Evolutionary conservation across 2,888 invertebrate species (phyloP), one percentile per base, ranked within the genome.

Genomic region (Dendrolimus pini): DNA sequence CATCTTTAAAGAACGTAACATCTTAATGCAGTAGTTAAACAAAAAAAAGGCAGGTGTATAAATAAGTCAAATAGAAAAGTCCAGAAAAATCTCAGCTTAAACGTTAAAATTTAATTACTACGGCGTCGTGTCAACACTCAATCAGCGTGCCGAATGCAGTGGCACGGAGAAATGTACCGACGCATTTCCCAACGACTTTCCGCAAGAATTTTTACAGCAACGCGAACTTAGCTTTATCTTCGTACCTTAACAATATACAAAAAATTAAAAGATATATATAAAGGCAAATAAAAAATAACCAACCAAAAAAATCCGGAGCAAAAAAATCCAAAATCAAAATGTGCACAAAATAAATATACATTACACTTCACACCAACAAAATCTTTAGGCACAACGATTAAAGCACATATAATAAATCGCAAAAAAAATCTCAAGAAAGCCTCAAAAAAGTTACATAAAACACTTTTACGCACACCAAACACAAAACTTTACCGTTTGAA

Each of bases 401-500:
- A 67, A 73, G 83, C 83, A 85, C 87, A 84, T 68, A 78, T 30
- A 77, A 81, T 75, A 68, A 77, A 47, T 47, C 9, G 9, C 47
- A 47, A 79, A 73, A 75, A 78, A 72, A 78, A 80, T 82, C 69
- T 82, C 77, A 76, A 69, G 75, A 69, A 85, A 84, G 87, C 86
- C 80, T 75, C 74, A 66, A 79, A 30, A 30, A 82, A 79, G 80
- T 81, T 83, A 72, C 82, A 82, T 70, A 82, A 73, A 83, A 78
- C 78, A 80, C 83, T 76, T 77, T 82, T 76, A 81, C 71, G 47
- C 9, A 78, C 84, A 85, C 86, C 74, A 77, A 74, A 85, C 87
- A 88, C 88, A 82, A 70, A 85, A 85, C 82, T 83, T 89, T 89
- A 89, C 89, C 86, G 85, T 83, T 84, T 82, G 78, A 82, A 82